Percentiles rank a stretch among this genome's conserved stretches.
These are phyloP conservation scores for Caenorhabditis panamensis DNA, from an alignment of 2,888 invertebrate genomes.

Conservation along the genomic window DNA sequence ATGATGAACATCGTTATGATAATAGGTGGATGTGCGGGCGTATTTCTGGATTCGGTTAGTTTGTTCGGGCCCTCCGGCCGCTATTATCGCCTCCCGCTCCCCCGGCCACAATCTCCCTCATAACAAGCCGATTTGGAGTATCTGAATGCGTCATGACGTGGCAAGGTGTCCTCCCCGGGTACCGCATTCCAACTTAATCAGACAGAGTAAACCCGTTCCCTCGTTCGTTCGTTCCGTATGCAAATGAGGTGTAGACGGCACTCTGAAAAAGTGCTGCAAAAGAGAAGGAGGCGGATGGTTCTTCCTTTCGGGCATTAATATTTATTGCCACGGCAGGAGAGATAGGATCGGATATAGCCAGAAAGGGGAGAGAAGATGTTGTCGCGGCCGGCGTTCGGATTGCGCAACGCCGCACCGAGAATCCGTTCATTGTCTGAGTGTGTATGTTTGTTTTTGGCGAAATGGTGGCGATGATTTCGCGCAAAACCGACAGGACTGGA, in stretches of 20 bases:
- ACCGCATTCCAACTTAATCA: conserved; percentile 48
- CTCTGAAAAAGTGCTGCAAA: conserved; percentile 42
- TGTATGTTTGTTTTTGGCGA: conserved; percentile 47
- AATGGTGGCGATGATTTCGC: conserved; percentile 10
- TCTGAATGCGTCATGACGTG: conserved; percentile 46
- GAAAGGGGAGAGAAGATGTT: conserved; percentile 32
- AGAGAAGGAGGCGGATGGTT: conserved; percentile 37
- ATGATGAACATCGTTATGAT: conserved; percentile 60
- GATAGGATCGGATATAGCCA: conserved; percentile 19
- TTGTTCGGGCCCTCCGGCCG: background rate
- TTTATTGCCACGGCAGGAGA: conserved; percentile 50
- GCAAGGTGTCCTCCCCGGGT: conserved; percentile 32
- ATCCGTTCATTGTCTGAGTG: conserved; percentile 38
- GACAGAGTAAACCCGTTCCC: conserved; percentile 50
- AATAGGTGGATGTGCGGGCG: conserved; percentile 54
- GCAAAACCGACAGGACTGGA: conserved; percentile 29
- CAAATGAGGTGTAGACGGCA: conserved; percentile 54
- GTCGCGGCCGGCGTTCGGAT: conserved; percentile 45
- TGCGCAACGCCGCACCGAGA: conserved; percentile 50
- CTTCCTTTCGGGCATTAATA: conserved; percentile 46
- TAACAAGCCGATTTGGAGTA: conserved; percentile 35
- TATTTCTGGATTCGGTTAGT: conserved; percentile 35
- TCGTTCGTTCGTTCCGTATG: conserved; percentile 40
- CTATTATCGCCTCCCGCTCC: conserved; percentile 11
- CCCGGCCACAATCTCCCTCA: background rate